Base-by-base conservation (phyloP, 2,797 vertebrate genomes). In the Sebastes oblongus region DNA sequence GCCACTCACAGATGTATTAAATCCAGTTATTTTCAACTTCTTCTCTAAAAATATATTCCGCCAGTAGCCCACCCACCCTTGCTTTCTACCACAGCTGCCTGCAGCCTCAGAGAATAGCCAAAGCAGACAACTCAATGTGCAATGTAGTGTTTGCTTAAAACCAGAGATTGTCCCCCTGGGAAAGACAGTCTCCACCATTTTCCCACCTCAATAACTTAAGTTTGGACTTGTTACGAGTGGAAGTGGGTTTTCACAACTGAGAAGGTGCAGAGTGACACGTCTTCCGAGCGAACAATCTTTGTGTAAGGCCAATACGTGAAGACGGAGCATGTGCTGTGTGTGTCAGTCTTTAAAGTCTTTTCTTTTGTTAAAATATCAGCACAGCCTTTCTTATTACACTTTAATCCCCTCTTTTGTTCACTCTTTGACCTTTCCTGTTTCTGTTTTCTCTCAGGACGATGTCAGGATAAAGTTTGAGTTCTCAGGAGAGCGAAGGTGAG, bases 401-500 rank as follows among this genome's bases (percentile, higher is more conserved):
- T 36, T 39, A 0, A 39, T 14, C 0, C 14, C 61, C 34, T 36
- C 61, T 32, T 24, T 39, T 64, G 34, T 64, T 1, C 12, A 32
- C 61, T n/a, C 50, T 55, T 55, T 85, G 60, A 89, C 60, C 58
- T 68, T n/a, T 18, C 3, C 20, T 34, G 6, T 24, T 27, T 72
- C 16, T 86, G 32, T 39, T 50, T 7, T 81, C 84, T 66, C 20
- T 50, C 85, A 95, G 92, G 98, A 96, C 32, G 97, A 97, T 72
- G 94, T 97, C 88, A 95, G 95, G 89, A 94, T 97, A 58, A 97
- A 96, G 86, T 97, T 99, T 96, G 98, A 99, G 89, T 96, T 97
- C 89, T 97, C 96, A 0, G 98, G 98, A 77, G 98, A 99, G 91
- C 96, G 97, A 82, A 95, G 98, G 98, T 99, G 82, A 93, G 91